Conservation (phyloP, 2,113 vertebrate genomes). For the Lipophrys pholis region DNA sequence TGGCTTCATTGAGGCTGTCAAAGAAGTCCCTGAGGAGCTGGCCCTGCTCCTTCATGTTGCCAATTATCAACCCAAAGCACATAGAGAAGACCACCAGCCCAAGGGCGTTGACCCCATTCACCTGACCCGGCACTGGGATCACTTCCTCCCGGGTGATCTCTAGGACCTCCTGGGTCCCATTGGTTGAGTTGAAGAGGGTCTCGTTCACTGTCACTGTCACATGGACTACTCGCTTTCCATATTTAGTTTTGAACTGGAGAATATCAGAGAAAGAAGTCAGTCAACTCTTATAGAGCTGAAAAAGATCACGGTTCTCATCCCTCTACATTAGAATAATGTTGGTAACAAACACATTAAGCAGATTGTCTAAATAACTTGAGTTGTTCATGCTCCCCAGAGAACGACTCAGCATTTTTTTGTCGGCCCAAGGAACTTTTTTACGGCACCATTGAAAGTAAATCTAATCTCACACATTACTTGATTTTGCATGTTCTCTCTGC, state of each 20-base stretch:
- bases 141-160: conserved; percentile 86
- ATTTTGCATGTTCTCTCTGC: no score
- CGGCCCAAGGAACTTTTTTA: neutral
- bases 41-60: conserved; percentile 97
- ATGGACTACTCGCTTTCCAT: conserved; percentile 86
- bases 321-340: neutral
- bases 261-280: neutral
- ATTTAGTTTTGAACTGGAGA: conserved; percentile 95
- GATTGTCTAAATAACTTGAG: no score
- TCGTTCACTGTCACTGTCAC: conserved; percentile 86
- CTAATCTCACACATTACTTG: no score
- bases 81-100: conserved; percentile 97
- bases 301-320: neutral
- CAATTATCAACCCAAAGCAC: conserved; percentile 96
- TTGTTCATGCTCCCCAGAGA: neutral
- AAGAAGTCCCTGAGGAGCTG: conserved; percentile 93
- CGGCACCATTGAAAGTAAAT: neutral
- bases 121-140: conserved; percentile 91
- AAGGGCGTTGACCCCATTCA: conserved; percentile 94
- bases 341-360: no score
- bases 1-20: conserved; percentile 95
- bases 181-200: conserved; percentile 82
- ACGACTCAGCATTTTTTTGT: neutral
- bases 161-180: conserved; percentile 76
- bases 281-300: neutral